A percentile compares a stretch with the other conserved stretches of the same genome.
These are phyloP conservation scores for Vipera ursinii DNA, from an alignment of 2,797 vertebrate species.

Conservation along the genomic window DNA sequence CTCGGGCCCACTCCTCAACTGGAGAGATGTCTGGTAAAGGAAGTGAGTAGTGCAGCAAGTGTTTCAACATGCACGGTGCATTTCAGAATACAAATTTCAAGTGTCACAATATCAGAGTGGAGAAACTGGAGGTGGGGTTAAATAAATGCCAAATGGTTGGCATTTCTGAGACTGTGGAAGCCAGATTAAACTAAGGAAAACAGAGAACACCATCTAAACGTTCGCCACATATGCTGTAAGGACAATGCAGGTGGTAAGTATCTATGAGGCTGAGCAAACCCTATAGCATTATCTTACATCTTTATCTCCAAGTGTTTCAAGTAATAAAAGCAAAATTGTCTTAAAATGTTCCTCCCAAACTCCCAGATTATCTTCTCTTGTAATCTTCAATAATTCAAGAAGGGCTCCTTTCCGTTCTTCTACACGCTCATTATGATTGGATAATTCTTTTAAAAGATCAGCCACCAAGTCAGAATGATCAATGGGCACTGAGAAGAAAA, in stretches of 20 bases:
- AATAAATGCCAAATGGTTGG: too few relatives aligned
- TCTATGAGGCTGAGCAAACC: neutral
- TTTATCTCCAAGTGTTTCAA: conserved; percentile 97
- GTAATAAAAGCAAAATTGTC: conserved; percentile 91
- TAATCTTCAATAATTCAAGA: conserved; percentile 93
- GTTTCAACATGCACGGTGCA: neutral
- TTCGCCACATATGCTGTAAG: neutral
- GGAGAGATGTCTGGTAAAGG: neutral
- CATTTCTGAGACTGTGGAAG: neutral
- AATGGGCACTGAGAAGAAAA: conserved; percentile 76
- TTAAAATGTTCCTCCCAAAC: conserved; percentile 99
- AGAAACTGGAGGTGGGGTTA: neutral
- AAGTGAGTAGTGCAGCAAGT: neutral
- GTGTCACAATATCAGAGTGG: neutral
- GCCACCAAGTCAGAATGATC: conserved; percentile 93
- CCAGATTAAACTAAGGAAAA: neutral
- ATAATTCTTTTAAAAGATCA: conserved; percentile 95
- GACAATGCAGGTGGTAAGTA: neutral
- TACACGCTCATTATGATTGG: conserved; percentile 94
- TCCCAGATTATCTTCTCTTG: conserved; percentile 88
- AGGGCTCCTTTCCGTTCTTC: conserved; percentile 93
- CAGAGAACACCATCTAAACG: neutral
- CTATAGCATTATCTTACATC: conserved; percentile 78
- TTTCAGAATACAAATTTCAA: neutral
- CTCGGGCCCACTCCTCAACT: neutral